phyloP scores from a whole-genome alignment of 2,888 invertebrate species.

The Nemotelus nigrinus region DNA sequence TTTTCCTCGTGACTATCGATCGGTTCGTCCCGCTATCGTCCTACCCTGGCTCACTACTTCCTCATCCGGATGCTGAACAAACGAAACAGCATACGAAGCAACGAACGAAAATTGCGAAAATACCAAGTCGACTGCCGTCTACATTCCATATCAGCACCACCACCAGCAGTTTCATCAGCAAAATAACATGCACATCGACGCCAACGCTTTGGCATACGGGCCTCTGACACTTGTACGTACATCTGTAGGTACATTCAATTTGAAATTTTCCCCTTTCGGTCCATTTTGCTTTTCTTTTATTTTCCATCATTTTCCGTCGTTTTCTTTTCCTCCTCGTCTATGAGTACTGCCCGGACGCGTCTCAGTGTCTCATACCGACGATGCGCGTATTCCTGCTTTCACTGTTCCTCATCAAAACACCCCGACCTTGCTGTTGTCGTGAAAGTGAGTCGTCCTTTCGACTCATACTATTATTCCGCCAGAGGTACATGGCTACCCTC shows the following conservation, averaged over 20 bases:
- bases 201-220: background rate
- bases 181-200: no score
- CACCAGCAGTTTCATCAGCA: background rate
- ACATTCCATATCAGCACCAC: background rate
- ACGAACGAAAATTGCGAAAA: conserved; percentile 44
- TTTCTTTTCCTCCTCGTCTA: conserved; percentile 10
- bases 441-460: background rate
- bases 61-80: background rate
- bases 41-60: background rate
- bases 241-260: conserved; percentile 46
- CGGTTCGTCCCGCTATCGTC: background rate
- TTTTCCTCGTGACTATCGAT: conserved; percentile 34
- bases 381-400: conserved; percentile 10
- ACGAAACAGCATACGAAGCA: conserved; percentile 33
- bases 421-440: background rate
- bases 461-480: background rate
- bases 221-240: conserved; percentile 33
- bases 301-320: conserved; percentile 42
- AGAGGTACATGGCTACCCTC: background rate
- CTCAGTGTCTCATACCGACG: conserved; percentile 13
- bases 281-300: conserved; percentile 45
- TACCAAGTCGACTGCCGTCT: conserved; percentile 36
- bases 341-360: conserved; percentile 6
- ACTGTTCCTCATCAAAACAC: background rate
- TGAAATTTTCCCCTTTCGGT: conserved; percentile 48